Evolutionary conservation across 1,140 invertebrate genomes (phyloP), one percentile per base, ranked within the genome.

Genomic region (Heliconius eleuchia): DNA sequence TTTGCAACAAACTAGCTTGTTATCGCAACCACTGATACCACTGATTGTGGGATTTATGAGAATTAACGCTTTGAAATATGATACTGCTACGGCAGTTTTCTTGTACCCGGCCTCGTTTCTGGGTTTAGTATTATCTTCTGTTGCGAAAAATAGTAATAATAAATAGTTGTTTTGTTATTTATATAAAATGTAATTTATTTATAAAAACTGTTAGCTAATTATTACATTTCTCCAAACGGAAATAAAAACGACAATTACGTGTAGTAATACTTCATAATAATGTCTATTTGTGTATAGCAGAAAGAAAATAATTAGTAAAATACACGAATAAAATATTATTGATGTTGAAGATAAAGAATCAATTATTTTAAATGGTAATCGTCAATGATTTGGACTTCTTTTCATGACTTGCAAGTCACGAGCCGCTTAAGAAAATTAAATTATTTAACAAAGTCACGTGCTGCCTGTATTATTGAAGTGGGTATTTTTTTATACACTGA

Each of bases 1-100:
- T 81, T 83, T 75, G 80, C 75, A 79, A 83, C 82, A 83, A 81
- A 79, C 82, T 82, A 78, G 81, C 82, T 70, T 71, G 83, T 82
- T 79, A 78, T 78, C 74, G 76, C 18, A 19, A 77, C 78, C 78
- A 74, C 78, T 77, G 78, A 82, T 80, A 83, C 46, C 79, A 46
- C 57, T 73, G 73, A 83, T 84, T 75, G 73, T 82, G 71, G n/a
- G 74, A 79, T 84, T 81, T 81, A 81, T 75, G 27, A 70, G 71
- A 77, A 82, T 82, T 82, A 66, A 27, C 60, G 23, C 72, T 52
- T 71, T 83, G 82, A 83, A 80, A 83, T 83, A 83, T 74, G 70
- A 83, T 78, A 81, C 76, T 78, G 79, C 60, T 66, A 16, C 13
- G 5, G 13, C 60, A 66, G 60, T 66, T 66, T 23, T 57, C 55